Conservation (phyloP, 2,888 invertebrate genomes). For the Nineta flava region DNA sequence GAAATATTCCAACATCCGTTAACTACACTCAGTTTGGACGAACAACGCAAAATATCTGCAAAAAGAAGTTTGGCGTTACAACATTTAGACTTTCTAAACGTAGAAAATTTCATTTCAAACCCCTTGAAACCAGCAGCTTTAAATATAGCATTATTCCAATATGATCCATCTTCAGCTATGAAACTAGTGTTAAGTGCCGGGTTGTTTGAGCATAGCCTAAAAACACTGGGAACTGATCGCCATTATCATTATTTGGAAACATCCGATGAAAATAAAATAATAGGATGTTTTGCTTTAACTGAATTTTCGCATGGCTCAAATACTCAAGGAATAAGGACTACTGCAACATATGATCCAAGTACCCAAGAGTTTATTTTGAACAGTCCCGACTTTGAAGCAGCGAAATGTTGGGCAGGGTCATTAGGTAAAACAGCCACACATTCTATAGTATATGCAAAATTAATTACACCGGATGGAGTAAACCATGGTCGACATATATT, state of each 20-base stretch:
- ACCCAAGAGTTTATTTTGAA: constrained; percentile 57
- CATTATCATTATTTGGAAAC: constrained; percentile 38
- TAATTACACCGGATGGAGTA: constrained; percentile 59
- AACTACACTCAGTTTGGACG: constrained; percentile 35
- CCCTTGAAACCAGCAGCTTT: constrained; percentile 32
- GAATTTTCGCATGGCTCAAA: constrained; percentile 87
- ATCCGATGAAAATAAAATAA: constrained; percentile 24
- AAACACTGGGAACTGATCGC: constrained; percentile 46
- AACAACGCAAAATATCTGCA: constrained; percentile 34
- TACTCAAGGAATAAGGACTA: constrained; percentile 72
- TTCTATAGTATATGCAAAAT: constrained; percentile 74
- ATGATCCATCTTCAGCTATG: constrained; percentile 44
- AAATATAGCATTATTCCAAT: constrained; percentile 36
- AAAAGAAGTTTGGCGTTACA: constrained; percentile 44
- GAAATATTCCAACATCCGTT: constrained; percentile 36
- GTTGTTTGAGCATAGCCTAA: constrained; percentile 47
- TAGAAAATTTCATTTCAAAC: constrained; percentile 31
- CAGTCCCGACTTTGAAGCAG: constrained; percentile 61
- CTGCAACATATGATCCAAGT: constrained; percentile 61
- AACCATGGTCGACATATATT: constrained; percentile 81
- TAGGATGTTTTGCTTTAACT: constrained; percentile 70
- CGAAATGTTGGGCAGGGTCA: constrained; percentile 75
- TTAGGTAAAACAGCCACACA: constrained; percentile 70
- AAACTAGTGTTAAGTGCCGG: constrained; percentile 47
- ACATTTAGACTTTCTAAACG: constrained; percentile 41